These are phyloP conservation scores for Numida meleagris DNA, from an alignment of 2,113 vertebrate species.

Conservation along the genomic window DNA sequence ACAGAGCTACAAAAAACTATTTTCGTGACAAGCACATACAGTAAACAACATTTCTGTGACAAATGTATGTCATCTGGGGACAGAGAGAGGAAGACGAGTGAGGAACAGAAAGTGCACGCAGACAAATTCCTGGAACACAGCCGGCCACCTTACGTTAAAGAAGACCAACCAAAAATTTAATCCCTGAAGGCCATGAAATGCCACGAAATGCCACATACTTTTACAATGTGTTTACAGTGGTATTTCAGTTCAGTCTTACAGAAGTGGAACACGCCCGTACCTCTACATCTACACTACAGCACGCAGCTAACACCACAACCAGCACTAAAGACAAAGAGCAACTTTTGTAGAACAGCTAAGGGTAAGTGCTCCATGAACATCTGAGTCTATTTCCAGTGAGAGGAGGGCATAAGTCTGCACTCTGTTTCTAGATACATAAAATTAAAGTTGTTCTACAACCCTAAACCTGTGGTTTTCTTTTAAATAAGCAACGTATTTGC, in stretches of 20 bases:
- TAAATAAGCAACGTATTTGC: not conserved
- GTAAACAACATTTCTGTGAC: not conserved
- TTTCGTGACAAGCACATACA: not conserved
- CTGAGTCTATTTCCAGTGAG: not conserved
- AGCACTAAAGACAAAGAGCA: not conserved
- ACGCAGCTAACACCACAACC: not conserved
- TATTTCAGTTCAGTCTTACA: not conserved
- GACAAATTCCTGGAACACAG: not conserved
- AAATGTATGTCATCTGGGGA: not conserved
- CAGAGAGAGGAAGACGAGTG: not conserved
- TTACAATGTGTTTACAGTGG: not conserved
- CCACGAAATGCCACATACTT: not conserved
- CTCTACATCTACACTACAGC: not conserved
- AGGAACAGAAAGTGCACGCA: constrained; percentile 27
- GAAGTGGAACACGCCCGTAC: not conserved
- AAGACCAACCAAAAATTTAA: not conserved
- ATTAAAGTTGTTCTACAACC: too few relatives aligned
- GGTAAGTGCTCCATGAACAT: not conserved
- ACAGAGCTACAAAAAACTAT: not conserved
- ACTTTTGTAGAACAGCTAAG: not conserved
- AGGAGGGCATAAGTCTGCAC: not conserved
- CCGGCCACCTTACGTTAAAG: not conserved
- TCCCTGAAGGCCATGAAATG: not conserved
- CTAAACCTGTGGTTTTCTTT: not conserved
- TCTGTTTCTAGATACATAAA: not conserved